Evolutionary conservation across 2,888 invertebrate genomes (phyloP).

Genomic region (Sarcophaga variegata): DNA sequence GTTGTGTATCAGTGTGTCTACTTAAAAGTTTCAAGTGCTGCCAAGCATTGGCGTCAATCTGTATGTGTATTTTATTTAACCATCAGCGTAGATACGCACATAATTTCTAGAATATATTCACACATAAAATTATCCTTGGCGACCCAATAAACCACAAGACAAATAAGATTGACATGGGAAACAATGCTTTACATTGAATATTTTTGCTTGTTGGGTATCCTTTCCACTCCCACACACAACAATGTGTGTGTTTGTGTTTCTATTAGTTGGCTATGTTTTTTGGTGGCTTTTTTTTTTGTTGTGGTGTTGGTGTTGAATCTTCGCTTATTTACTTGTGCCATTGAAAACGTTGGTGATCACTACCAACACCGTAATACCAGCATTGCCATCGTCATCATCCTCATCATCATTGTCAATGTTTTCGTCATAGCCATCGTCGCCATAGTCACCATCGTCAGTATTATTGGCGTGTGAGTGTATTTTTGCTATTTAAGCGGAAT

Average conservation of each 20-base stretch:
- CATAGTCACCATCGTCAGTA: conserved; percentile 30
- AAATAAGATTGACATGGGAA: neutral
- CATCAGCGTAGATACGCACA: conserved; percentile 30
- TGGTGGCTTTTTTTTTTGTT: no score
- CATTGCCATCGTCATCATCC: neutral
- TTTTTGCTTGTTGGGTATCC: no score
- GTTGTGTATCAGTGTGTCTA: no score
- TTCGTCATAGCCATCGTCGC: no score
- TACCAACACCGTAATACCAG: conserved; percentile 16
- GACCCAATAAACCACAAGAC: conserved; percentile 9
- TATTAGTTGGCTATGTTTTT: no score
- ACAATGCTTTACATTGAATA: no score
- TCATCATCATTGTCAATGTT: neutral
- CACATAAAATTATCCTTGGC: neutral
- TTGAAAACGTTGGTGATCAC: no score
- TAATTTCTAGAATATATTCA: conserved; percentile 22
- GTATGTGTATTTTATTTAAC: conserved; percentile 32
- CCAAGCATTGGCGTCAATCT: neutral
- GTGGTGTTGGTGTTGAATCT: no score
- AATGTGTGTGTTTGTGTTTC: no score
- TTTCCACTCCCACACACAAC: no score
- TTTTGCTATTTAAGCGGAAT: neutral
- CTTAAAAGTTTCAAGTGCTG: no score
- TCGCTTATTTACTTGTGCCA: no score
- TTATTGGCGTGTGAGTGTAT: conserved; percentile 21